These are phyloP conservation scores for Lithobates sylvaticus DNA, from an alignment of 2,797 vertebrate genomes.

Conservation along the genomic window DNA sequence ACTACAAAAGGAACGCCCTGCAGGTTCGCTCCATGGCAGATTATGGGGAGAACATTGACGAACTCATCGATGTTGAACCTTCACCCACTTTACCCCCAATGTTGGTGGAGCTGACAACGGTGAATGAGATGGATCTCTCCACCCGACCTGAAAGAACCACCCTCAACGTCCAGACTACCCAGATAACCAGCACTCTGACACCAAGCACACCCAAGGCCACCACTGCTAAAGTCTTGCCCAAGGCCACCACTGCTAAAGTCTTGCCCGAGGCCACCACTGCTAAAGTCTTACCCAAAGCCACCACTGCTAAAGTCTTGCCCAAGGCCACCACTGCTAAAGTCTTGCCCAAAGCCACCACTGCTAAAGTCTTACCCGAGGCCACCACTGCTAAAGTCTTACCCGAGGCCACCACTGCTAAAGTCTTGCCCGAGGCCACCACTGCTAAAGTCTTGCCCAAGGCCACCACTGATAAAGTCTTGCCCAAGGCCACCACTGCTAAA, in stretches of 20 bases:
- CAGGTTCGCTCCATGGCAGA: conserved; percentile 43
- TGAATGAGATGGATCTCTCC: background rate
- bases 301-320: too few species aligned
- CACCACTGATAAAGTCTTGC: too few species aligned
- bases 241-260: too few species aligned
- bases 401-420: too few species aligned
- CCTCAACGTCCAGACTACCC: background rate
- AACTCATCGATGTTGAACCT: background rate
- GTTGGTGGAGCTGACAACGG: conserved; percentile 5
- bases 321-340: too few species aligned
- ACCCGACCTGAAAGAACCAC: background rate
- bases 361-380: too few species aligned
- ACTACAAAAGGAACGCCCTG: conserved; percentile 54
- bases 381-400: too few species aligned
- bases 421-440: too few species aligned
- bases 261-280: too few species aligned
- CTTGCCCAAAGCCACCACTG: conserved; percentile 29
- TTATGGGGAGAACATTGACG: conserved; percentile 19
- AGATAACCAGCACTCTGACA: background rate
- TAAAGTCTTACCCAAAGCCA: too few species aligned
- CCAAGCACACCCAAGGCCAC: conserved; percentile 60
- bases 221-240: too few species aligned
- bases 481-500: conserved; percentile 56
- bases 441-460: too few species aligned
- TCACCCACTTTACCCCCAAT: background rate